Evolutionary conservation across 1,140 invertebrate species (phyloP).

Genomic region (Apis florea): DNA sequence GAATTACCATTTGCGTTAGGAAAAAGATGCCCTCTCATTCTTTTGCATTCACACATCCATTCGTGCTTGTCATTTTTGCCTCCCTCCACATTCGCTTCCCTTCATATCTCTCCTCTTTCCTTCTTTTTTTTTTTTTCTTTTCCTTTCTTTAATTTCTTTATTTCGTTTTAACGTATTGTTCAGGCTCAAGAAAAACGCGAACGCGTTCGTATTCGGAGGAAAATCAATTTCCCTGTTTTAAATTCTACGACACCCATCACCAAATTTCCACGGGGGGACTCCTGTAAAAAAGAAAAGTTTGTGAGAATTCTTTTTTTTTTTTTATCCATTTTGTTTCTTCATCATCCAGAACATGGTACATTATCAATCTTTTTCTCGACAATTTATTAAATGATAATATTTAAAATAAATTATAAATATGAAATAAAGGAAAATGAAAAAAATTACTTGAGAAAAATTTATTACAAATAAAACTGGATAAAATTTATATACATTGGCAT

Average conservation of each 20-base stretch:
- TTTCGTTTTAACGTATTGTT: neutral
- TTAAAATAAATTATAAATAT: neutral
- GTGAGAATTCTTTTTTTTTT: conserved; percentile 5
- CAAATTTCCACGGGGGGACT: conserved; percentile 41
- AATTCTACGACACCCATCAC: conserved; percentile 29
- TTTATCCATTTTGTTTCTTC: neutral
- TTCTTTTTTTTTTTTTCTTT: neutral
- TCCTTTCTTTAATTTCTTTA: neutral
- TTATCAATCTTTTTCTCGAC: neutral
- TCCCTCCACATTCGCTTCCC: neutral
- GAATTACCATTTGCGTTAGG: conserved; percentile 16
- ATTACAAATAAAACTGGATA: too few relatives aligned
- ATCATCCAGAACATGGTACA: neutral
- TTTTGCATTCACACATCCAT: conserved; percentile 20
- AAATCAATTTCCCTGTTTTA: conserved; percentile 24
- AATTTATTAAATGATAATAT: neutral
- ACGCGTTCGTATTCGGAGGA: conserved; percentile 8
- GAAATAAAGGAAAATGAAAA: neutral
- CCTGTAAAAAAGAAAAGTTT: conserved; percentile 46
- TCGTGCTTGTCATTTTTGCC: neutral
- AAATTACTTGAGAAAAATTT: too few relatives aligned
- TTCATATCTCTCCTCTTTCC: neutral
- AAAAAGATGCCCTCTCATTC: neutral
- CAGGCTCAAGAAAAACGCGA: conserved; percentile 13
- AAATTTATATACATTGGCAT: too few relatives aligned